Evolutionary conservation across 2,888 invertebrate species (phyloP), one percentile per base, ranked within the genome.

Genomic region (Clanis bilineata): DNA sequence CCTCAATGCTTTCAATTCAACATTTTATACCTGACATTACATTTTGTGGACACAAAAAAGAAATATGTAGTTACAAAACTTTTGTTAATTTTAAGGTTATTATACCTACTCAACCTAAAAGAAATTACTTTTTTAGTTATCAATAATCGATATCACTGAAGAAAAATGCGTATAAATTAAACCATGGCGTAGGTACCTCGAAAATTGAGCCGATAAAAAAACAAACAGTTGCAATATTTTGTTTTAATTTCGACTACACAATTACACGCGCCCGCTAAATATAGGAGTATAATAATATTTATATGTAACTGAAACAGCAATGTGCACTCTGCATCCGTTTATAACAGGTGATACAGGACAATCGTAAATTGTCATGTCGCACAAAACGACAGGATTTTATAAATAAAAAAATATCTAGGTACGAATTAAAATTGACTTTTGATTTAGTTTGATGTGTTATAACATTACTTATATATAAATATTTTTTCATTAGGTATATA

Each of bases 341-440:
- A 18, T 28, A 32, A 32, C 3, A 6, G 18, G 51, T 51, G 10
- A 18, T 18, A n/a, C n/a, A n/a, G n/a, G n/a, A n/a, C 5, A 23
- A 25, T 45, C 44, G 9, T 22, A 32, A 9, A n/a, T 5, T 22
- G 44, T 12, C 28, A n/a, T n/a, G 1, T 45, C 23, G 6, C 45
- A 15, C 25, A n/a, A 25, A 47, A 47, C 15, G 7, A 32, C 18
- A 28, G 28, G 28, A n/a, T 28, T 28, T 28, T 32, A 32, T 51
- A 51, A 51, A 51, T 51, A 32, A 51, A 65, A 60, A 44, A 56
- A 56, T 66, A 67, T 64, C 66, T 72, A n/a, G n/a, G n/a, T n/a
- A 72, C 67, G 60, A 67, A 70, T 68, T 66, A 59, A 76, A 79
- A 80, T 79, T 80, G 73, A 79, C 78, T 71, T 70, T 70, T 70